These are phyloP conservation scores for Centropristis striata DNA, from an alignment of 2,113 vertebrate genomes.

Conservation along the genomic window DNA sequence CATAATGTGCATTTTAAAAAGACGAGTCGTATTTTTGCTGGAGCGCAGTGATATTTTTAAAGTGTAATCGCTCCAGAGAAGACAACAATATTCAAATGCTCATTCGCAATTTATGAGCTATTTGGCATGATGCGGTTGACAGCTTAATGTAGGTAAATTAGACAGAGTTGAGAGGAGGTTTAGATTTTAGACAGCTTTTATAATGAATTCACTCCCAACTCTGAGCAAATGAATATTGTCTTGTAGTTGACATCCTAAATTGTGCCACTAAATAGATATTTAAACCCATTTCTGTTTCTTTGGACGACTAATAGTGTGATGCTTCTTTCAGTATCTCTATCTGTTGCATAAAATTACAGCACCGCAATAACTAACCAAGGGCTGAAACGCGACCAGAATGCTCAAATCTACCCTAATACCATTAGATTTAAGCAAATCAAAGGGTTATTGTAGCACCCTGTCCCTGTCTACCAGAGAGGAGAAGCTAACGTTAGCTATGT, in stretches of 20 bases:
- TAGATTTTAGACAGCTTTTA: constrained; percentile 53
- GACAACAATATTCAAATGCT: constrained; percentile 63
- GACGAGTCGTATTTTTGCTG: constrained; percentile 63
- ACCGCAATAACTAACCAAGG: too few species aligned
- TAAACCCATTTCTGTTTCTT: constrained; percentile 20
- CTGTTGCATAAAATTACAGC: not conserved
- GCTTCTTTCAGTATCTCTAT: not conserved
- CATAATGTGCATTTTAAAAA: constrained; percentile 69
- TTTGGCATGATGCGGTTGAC: constrained; percentile 59
- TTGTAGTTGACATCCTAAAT: constrained; percentile 32
- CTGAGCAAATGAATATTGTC: constrained; percentile 32
- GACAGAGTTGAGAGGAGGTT: constrained; percentile 30
- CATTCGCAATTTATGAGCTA: constrained; percentile 62
- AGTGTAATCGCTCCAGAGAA: constrained; percentile 53
- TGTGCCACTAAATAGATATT: not conserved
- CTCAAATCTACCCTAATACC: too few species aligned
- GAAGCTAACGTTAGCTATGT: too few species aligned
- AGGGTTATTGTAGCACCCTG: too few species aligned
- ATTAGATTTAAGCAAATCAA: too few species aligned
- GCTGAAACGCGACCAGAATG: too few species aligned
- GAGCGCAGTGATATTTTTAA: constrained; percentile 65
- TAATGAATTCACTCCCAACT: constrained; percentile 46
- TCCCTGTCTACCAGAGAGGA: too few species aligned
- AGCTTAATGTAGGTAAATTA: constrained; percentile 73
- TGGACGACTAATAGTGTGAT: not conserved